Evolutionary conservation across 2,113 vertebrate species (phyloP).

Genomic region (Azemiops feae): DNA sequence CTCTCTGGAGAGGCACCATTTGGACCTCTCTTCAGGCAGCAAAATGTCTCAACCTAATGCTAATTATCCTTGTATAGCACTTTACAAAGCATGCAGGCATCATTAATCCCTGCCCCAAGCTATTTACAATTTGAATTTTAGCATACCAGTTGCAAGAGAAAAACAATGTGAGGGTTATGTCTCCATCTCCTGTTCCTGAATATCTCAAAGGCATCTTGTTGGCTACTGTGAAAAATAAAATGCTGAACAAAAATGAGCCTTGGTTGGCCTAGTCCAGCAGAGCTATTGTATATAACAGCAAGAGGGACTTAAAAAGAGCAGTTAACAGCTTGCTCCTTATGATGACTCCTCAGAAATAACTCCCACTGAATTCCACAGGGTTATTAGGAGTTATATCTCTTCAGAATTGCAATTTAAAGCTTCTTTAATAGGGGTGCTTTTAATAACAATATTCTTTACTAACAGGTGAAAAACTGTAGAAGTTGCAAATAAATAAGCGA

Average conservation of each 20-base stretch:
- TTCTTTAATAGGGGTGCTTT: not conserved
- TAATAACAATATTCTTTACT: not conserved
- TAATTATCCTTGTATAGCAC: not conserved
- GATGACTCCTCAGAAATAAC: not conserved
- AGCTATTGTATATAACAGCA: not conserved
- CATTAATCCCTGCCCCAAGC: not conserved
- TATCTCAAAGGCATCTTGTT: not conserved
- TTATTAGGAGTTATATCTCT: not conserved
- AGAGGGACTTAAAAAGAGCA: not conserved
- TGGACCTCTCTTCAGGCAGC: not conserved
- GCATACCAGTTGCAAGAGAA: not conserved
- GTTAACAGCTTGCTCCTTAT: not conserved
- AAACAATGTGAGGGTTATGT: not conserved
- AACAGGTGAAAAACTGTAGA: not conserved
- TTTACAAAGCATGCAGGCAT: not conserved
- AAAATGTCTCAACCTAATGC: not conserved
- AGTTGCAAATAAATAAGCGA: not conserved
- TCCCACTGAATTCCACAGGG: not conserved
- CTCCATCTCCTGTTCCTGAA: not conserved
- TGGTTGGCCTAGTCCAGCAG: not conserved
- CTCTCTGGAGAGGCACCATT: not conserved
- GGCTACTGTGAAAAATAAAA: not conserved
- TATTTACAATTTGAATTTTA: not conserved
- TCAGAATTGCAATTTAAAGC: not conserved
- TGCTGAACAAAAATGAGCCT: not conserved